phyloP scores from a whole-genome alignment of 2,113 vertebrate genomes.

The Craseonycteris thonglongyai region DNA sequence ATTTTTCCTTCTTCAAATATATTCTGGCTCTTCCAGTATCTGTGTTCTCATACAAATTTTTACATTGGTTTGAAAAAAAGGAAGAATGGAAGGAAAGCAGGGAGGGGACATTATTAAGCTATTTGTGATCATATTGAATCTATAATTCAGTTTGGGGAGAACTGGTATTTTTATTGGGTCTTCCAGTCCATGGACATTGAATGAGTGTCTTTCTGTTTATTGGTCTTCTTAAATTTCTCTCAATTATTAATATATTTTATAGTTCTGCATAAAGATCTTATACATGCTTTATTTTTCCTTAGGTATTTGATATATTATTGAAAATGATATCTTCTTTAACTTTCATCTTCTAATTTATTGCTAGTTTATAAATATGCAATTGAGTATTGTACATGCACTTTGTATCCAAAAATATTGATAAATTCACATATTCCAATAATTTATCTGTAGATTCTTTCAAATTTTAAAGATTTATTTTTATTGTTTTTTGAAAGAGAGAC shows the following conservation, averaged over 20 bases:
- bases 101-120: neutral
- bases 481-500: too few relatives aligned
- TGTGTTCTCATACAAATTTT: neutral
- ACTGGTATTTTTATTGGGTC: neutral
- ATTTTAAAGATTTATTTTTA: too few relatives aligned
- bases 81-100: neutral
- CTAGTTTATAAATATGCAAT: neutral
- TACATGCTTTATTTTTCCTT: neutral
- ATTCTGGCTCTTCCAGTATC: neutral
- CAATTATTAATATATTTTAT: neutral
- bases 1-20: neutral
- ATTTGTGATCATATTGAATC: neutral
- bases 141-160: neutral
- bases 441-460: neutral
- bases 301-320: neutral
- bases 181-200: neutral
- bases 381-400: neutral
- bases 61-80: neutral
- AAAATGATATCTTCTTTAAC: neutral
- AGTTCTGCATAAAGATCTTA: neutral
- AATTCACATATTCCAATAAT: neutral
- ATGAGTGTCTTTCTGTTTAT: neutral
- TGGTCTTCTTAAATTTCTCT: neutral
- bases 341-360: neutral
- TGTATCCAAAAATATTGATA: neutral